phyloP scores from a whole-genome alignment of 92 coral and sea anemone species.

The Porites cylindrica region DNA sequence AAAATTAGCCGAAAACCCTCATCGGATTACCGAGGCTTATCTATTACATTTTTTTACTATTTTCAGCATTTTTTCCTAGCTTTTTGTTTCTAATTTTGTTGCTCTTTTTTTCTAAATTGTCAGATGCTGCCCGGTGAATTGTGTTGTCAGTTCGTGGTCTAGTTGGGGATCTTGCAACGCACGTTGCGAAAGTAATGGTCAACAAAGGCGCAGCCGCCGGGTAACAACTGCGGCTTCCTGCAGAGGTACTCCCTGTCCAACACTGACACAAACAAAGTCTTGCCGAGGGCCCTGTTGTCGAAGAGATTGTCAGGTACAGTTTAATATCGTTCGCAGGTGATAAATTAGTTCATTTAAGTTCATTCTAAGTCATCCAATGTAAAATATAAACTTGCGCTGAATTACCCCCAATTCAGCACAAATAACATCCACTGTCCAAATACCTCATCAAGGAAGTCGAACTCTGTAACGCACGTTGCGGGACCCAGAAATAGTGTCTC shows the following conservation, averaged over 20 bases:
- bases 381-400: too few relatives aligned
- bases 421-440: too few relatives aligned
- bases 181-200: conserved; percentile 72
- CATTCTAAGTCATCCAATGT: too few relatives aligned
- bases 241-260: conserved; percentile 78
- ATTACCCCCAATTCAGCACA: too few relatives aligned
- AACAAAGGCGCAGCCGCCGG: conserved; percentile 62
- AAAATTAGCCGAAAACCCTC: too few relatives aligned
- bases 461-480: too few relatives aligned
- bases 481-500: not conserved
- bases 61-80: not conserved
- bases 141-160: conserved; percentile 75
- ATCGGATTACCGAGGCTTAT: too few relatives aligned
- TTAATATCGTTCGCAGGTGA: too few relatives aligned
- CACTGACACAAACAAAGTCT: conserved; percentile 60
- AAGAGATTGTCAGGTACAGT: conserved; percentile 59
- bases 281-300: conserved; percentile 84
- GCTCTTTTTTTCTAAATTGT: not conserved
- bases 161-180: conserved; percentile 81
- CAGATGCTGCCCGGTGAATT: conserved; percentile 92
- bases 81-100: not conserved
- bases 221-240: conserved; percentile 61
- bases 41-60: too few relatives aligned
- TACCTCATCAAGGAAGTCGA: too few relatives aligned
- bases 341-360: too few relatives aligned